Evolutionary conservation across 1,140 invertebrate species (phyloP).

Genomic region (Drosophila takahashii): DNA sequence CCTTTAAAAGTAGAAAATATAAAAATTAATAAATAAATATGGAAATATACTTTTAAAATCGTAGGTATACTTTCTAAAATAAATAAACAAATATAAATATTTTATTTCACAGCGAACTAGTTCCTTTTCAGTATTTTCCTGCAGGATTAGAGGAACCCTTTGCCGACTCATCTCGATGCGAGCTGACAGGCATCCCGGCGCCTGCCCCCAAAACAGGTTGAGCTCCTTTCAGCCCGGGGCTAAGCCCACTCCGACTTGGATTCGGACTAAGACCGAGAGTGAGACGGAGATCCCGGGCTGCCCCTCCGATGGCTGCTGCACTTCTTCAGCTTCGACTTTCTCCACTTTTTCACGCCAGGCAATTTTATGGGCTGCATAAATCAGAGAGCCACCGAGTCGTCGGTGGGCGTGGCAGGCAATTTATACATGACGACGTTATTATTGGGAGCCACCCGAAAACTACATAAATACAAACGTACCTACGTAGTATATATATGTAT

Average conservation of each 20-base stretch:
- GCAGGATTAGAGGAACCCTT: neutral
- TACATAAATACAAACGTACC: neutral
- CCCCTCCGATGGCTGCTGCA: constrained; percentile 9
- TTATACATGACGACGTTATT: constrained; percentile 68
- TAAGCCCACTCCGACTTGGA: constrained; percentile 43
- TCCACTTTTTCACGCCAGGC: constrained; percentile 38
- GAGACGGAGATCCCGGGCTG: neutral
- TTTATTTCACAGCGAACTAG: neutral
- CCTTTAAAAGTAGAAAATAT: too few species aligned
- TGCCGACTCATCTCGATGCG: constrained; percentile 22
- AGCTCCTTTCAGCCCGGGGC: constrained; percentile 36
- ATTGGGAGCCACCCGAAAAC: constrained; percentile 22
- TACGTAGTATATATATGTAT: constrained; percentile 1
- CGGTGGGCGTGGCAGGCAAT: constrained; percentile 57
- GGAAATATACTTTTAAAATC: too few species aligned
- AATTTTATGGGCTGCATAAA: constrained; percentile 61
- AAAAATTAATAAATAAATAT: too few species aligned
- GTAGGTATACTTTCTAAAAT: too few species aligned
- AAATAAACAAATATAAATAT: neutral
- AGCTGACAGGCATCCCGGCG: constrained; percentile 34
- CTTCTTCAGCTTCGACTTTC: constrained; percentile 10
- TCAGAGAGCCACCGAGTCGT: constrained; percentile 39
- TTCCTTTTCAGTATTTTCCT: neutral
- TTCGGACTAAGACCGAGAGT: too few species aligned
- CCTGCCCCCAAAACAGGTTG: constrained; percentile 28